Conservation (phyloP, 1,140 invertebrate species). For the Aphidius gifuensis region DNA sequence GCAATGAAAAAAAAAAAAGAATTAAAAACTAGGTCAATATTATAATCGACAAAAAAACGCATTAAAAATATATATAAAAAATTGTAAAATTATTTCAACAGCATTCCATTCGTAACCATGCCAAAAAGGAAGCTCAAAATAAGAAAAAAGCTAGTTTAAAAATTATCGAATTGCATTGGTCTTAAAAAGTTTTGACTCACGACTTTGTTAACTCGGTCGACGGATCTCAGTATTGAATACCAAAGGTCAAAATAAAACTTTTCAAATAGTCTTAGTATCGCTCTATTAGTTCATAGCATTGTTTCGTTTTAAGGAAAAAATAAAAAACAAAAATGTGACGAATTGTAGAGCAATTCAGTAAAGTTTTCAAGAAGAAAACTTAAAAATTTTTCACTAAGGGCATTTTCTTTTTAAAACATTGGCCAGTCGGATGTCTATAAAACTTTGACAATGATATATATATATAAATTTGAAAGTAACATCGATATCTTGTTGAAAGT, state of each 20-base stretch:
- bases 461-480: neutral
- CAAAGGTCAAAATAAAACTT: slow-evolving; percentile 12
- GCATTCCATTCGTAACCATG: neutral
- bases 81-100: neutral
- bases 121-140: neutral
- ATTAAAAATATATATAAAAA: neutral
- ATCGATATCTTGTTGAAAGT: slow-evolving; percentile 13
- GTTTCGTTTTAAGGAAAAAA: slow-evolving; percentile 13
- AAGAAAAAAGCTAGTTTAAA: slow-evolving; percentile 11
- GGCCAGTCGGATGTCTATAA: neutral
- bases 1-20: too few relatives aligned
- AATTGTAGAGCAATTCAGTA: neutral
- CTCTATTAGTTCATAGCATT: slow-evolving; percentile 14
- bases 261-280: slow-evolving; percentile 13
- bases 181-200: slow-evolving; percentile 20
- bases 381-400: slow-evolving; percentile 12
- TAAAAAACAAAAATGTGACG: neutral
- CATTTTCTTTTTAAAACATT: slow-evolving; percentile 11
- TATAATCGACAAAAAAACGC: too few relatives aligned
- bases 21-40: too few relatives aligned
- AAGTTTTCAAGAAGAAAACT: neutral
- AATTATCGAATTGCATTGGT: slow-evolving; percentile 12
- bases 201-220: slow-evolving; percentile 21
- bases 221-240: slow-evolving; percentile 8
- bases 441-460: slow-evolving; percentile 6